These are phyloP conservation scores for Tribolium madens DNA, from an alignment of 1,140 invertebrate genomes.

Conservation along the genomic window DNA sequence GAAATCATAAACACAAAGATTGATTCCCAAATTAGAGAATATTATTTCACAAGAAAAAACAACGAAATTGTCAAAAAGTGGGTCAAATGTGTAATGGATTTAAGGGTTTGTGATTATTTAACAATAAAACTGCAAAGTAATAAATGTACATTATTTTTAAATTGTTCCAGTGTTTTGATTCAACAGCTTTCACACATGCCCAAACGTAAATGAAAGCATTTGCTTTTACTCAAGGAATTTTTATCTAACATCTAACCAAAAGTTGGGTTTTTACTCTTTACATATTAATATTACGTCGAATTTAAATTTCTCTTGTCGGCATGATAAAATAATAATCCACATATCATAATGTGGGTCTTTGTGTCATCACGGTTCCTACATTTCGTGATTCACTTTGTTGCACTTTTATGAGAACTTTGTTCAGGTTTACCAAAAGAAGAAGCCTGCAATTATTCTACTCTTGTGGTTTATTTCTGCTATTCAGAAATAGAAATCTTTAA, in stretches of 20 bases:
- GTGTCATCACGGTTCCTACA: conserved; percentile 38
- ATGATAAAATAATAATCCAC: conserved; percentile 10
- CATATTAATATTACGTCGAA: neutral
- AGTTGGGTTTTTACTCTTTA: neutral
- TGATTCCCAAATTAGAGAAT: neutral
- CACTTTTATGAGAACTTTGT: conserved; percentile 8
- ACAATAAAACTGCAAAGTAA: neutral
- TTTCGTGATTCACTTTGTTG: conserved; percentile 29
- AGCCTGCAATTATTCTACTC: neutral
- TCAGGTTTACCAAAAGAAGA: neutral
- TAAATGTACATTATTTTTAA: neutral
- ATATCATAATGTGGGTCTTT: conserved; percentile 37
- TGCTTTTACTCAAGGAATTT: neutral
- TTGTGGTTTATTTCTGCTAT: neutral
- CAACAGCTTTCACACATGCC: neutral
- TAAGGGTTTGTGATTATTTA: neutral
- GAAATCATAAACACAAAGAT: neutral
- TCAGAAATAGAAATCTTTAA: neutral
- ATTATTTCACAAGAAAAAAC: neutral
- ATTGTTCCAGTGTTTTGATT: neutral
- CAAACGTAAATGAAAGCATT: neutral
- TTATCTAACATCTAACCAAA: neutral
- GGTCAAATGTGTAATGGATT: neutral
- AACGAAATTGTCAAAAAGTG: neutral
- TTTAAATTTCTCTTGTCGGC: conserved; percentile 11